These are phyloP conservation scores for Tiaroga cobitis DNA, from an alignment of 2,797 vertebrate genomes.

Conservation along the genomic window DNA sequence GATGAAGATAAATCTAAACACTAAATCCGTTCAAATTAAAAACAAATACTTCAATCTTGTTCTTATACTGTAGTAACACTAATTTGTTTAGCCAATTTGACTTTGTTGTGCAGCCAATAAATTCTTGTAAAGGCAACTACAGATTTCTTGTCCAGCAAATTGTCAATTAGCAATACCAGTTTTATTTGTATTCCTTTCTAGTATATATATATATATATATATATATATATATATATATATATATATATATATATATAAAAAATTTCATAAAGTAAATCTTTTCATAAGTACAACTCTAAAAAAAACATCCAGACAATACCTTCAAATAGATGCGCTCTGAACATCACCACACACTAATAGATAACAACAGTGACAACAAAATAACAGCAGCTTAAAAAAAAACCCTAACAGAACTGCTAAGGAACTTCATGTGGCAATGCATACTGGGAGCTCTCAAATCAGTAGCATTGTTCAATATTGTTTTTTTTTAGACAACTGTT, in stretches of 20 bases:
- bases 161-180: background rate
- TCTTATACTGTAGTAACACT: background rate
- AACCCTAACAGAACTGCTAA: background rate
- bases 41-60: background rate
- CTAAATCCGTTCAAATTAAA: background rate
- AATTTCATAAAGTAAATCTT: background rate
- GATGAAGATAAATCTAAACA: background rate
- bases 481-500: background rate
- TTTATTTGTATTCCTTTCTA: background rate
- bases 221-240: too few species aligned
- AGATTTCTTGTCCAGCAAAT: background rate
- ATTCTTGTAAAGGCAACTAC: background rate
- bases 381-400: background rate
- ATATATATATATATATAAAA: too few species aligned
- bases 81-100: background rate
- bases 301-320: background rate
- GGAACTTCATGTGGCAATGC: background rate
- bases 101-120: slow-evolving; percentile 6
- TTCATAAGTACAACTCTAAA: background rate
- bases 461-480: background rate
- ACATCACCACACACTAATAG: background rate
- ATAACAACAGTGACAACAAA: background rate
- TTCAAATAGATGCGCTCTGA: background rate
- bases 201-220: background rate
- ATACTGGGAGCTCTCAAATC: background rate